Evolutionary conservation across 1,140 invertebrate species (phyloP).

Genomic region (Drosophila quadrilineata): DNA sequence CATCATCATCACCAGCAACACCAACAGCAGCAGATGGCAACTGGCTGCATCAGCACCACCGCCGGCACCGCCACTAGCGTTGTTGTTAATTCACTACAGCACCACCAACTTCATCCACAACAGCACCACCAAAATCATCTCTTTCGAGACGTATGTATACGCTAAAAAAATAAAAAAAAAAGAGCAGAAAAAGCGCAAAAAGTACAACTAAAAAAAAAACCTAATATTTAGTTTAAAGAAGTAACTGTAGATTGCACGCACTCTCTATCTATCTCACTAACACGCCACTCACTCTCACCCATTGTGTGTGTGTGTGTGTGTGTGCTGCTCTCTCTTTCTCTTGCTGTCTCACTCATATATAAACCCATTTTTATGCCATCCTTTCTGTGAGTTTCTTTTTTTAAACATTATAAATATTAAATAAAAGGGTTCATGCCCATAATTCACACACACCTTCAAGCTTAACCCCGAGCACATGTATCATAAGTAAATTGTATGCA

Average conservation of each 20-base stretch:
- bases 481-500: conserved; percentile 31
- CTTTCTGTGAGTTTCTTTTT: too few species aligned
- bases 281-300: neutral
- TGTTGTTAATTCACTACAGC: conserved; percentile 80
- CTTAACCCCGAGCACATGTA: conserved; percentile 15
- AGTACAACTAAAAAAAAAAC: neutral
- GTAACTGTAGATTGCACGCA: neutral
- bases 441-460: conserved; percentile 20
- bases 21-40: conserved; percentile 42
- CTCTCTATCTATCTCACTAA: conserved; percentile 3
- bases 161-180: conserved; percentile 2
- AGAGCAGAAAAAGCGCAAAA: too few species aligned
- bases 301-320: too few species aligned
- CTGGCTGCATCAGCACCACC: conserved; percentile 55
- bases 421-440: conserved; percentile 25
- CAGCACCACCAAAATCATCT: conserved; percentile 82
- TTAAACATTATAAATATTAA: conserved; percentile 30
- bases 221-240: neutral
- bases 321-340: too few species aligned
- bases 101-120: conserved; percentile 81
- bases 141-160: conserved; percentile 81
- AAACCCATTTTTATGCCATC: conserved; percentile 19
- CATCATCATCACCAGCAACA: conserved; percentile 31
- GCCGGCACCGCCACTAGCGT: conserved; percentile 64
- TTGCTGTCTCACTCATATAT: neutral